phyloP scores from a whole-genome alignment of 1,140 invertebrate species.

The Dendroctonus ponderosae region DNA sequence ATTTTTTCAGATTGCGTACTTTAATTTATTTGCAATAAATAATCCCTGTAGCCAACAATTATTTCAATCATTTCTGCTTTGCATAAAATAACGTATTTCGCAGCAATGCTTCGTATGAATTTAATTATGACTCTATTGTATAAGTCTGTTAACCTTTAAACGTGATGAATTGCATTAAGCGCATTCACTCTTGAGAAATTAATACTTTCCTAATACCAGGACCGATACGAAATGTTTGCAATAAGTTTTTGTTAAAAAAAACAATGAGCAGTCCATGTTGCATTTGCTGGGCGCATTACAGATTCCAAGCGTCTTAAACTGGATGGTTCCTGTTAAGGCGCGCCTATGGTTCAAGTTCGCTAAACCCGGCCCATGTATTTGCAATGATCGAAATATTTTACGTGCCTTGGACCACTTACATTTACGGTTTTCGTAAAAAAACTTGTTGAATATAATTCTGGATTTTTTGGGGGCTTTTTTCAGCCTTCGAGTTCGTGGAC shows the following conservation, averaged over 20 bases:
- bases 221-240: not conserved
- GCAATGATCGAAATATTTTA: constrained; percentile 29
- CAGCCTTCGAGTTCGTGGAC: constrained; percentile 4
- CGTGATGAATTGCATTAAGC: constrained; percentile 25
- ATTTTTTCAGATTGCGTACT: too few relatives aligned
- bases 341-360: constrained; percentile 6
- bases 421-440: constrained; percentile 28
- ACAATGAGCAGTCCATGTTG: too few relatives aligned
- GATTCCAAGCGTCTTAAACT: too few relatives aligned
- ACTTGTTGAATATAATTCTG: constrained; percentile 23
- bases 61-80: too few relatives aligned
- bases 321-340: not conserved
- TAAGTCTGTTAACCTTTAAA: constrained; percentile 29
- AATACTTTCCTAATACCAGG: constrained; percentile 8
- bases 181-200: constrained; percentile 14
- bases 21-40: too few relatives aligned
- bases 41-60: too few relatives aligned
- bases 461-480: constrained; percentile 22
- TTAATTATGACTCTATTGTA: constrained; percentile 28
- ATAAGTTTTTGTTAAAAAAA: too few relatives aligned
- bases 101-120: constrained; percentile 25
- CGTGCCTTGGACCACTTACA: constrained; percentile 20
- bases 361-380: constrained; percentile 16
- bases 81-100: constrained; percentile 27
- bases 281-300: too few relatives aligned